Conservation (phyloP, 2,113 vertebrate genomes). For the Nipponia nippon region DNA sequence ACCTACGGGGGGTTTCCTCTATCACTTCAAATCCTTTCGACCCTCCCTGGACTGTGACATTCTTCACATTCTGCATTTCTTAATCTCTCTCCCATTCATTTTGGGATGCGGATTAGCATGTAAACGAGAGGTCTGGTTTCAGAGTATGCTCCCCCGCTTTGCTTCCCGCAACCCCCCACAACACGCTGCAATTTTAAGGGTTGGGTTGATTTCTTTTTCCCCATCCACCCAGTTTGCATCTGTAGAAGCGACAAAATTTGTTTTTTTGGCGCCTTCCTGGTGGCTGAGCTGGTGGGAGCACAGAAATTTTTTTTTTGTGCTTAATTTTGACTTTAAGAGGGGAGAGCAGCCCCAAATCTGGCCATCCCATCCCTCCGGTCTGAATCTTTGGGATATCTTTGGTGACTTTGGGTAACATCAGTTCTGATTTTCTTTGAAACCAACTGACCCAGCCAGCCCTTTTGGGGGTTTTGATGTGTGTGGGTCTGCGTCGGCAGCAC, state of each 20-base stretch:
- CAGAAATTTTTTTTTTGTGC: neutral
- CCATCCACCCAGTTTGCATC: neutral
- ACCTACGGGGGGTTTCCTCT: neutral
- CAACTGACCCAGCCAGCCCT: fast-evolving
- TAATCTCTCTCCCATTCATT: constrained; percentile 13
- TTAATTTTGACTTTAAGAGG: neutral
- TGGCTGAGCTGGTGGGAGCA: neutral
- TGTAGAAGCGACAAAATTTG: neutral
- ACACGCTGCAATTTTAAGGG: neutral
- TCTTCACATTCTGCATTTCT: constrained; percentile 58
- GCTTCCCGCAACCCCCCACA: neutral
- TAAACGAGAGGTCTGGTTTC: constrained; percentile 42
- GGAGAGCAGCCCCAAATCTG: too few species aligned
- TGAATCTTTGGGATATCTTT: neutral
- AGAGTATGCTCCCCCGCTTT: neutral
- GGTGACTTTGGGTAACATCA: neutral
- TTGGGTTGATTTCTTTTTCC: neutral
- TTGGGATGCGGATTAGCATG: constrained; percentile 55
- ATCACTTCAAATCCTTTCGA: neutral
- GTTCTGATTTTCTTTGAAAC: neutral
- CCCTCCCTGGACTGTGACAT: constrained; percentile 46
- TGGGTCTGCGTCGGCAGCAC: neutral
- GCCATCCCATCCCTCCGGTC: fast-evolving
- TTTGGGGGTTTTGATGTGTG: neutral
- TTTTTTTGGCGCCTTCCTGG: neutral